A percentile compares a stretch with the other conserved stretches of the same genome.
Conservation (phyloP, 2,113 vertebrate species). For the Bettongia penicillata region DNA sequence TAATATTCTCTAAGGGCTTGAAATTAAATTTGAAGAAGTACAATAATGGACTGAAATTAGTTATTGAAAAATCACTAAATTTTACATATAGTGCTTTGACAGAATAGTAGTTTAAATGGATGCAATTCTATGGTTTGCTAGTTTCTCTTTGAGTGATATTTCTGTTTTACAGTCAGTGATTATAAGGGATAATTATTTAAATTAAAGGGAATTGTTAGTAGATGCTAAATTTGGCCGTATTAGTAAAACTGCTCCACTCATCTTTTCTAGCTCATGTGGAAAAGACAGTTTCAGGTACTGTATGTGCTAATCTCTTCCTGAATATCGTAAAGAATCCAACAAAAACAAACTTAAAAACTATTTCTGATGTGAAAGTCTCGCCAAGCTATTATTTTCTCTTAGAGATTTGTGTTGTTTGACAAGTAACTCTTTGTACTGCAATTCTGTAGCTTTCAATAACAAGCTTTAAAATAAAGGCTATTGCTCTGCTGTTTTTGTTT, state of each 20-base stretch:
- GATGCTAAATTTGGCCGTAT: conserved; percentile 51
- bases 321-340: conserved; percentile 65
- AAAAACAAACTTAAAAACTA: conserved; percentile 74
- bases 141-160: conserved; percentile 57
- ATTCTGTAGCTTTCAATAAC: conserved; percentile 62
- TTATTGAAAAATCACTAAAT: not conserved
- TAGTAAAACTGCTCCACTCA: conserved; percentile 58
- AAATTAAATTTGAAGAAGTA: conserved; percentile 50
- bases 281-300: conserved; percentile 70
- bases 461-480: conserved; percentile 43
- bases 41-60: conserved; percentile 27
- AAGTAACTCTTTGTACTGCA: conserved; percentile 67
- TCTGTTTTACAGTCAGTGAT: conserved; percentile 59
- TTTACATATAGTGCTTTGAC: conserved; percentile 43
- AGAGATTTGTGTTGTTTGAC: conserved; percentile 69
- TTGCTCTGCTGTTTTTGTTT: conserved; percentile 56
- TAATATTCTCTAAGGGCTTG: conserved; percentile 49
- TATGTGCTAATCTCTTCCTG: conserved; percentile 63
- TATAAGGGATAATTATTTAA: conserved; percentile 60
- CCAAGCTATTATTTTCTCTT: conserved; percentile 70
- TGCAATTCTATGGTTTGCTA: conserved; percentile 44
- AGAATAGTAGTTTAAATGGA: conserved; percentile 58
- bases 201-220: conserved; percentile 43
- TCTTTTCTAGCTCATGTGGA: conserved; percentile 69
- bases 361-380: conserved; percentile 68